Percentiles rank a stretch among this genome's conserved stretches.
These are phyloP conservation scores for Lithobius niger DNA, from an alignment of 1,140 invertebrate genomes.

Conservation along the genomic window DNA sequence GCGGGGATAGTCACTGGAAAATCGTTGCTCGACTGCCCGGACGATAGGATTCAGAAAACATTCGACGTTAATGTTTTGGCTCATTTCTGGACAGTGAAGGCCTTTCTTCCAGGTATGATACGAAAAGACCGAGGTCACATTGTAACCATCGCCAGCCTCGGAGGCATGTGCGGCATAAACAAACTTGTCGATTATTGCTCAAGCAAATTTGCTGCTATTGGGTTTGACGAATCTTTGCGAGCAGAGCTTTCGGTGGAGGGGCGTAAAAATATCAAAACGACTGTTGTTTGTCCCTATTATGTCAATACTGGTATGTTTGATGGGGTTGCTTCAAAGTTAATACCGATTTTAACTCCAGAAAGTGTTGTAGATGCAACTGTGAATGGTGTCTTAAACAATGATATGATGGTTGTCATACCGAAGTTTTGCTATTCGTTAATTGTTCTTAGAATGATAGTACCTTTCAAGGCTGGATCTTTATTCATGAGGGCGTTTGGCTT, in stretches of 20 bases:
- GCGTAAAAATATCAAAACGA: constrained; percentile 63
- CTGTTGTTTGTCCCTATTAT: constrained; percentile 84
- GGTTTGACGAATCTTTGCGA: constrained; percentile 75
- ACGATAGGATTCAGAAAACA: constrained; percentile 44
- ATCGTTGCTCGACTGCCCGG: constrained; percentile 66
- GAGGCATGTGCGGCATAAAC: constrained; percentile 65
- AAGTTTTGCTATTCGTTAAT: constrained; percentile 11
- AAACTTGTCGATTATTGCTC: constrained; percentile 90
- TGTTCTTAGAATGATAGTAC: not conserved
- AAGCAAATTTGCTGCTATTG: constrained; percentile 84
- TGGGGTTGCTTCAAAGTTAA: constrained; percentile 70
- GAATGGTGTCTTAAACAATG: constrained; percentile 63
- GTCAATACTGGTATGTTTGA: constrained; percentile 94
- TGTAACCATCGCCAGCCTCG: constrained; percentile 85
- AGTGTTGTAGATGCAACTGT: constrained; percentile 73
- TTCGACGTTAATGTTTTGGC: constrained; percentile 50
- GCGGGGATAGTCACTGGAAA: constrained; percentile 81
- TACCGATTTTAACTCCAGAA: constrained; percentile 70
- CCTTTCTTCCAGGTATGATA: constrained; percentile 69
- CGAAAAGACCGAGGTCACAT: constrained; percentile 73
- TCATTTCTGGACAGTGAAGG: constrained; percentile 51
- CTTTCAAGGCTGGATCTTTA: not conserved
- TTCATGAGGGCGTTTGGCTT: not conserved
- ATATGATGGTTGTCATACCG: constrained; percentile 63
- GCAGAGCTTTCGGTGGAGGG: constrained; percentile 56